Evolutionary conservation across 30 jellyfish, hydroid and myxozoan species (phyloP).

Genomic region (Rhopilema esculentum): DNA sequence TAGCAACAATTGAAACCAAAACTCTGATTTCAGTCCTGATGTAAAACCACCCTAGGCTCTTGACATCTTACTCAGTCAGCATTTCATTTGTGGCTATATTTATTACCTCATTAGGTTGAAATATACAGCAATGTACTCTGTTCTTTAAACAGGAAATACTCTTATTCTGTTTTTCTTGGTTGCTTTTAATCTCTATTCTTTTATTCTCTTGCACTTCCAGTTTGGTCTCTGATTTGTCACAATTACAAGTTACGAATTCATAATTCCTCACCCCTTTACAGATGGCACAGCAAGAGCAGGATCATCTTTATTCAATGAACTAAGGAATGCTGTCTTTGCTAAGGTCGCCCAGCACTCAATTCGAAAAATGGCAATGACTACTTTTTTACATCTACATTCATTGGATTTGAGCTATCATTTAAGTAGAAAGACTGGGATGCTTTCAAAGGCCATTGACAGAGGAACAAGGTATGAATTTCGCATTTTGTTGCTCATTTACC

Average conservation of each 20-base stretch:
- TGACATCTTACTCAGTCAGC: no score
- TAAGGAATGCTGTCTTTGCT: conserved; percentile 97
- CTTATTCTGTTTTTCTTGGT: no score
- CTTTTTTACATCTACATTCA: conserved; percentile 90
- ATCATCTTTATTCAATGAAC: conserved; percentile 88
- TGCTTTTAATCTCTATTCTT: not conserved
- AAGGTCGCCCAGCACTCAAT: conserved; percentile 95
- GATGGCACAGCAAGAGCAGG: conserved; percentile 99
- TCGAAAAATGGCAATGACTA: conserved; percentile 84
- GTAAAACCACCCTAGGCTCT: no score
- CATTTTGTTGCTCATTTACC: not conserved
- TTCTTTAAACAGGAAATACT: no score
- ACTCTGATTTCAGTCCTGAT: no score
- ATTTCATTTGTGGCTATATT: no score
- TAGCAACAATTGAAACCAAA: no score
- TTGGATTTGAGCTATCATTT: conserved; percentile 95
- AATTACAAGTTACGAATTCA: not conserved
- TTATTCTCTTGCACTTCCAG: not conserved
- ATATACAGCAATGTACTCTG: no score
- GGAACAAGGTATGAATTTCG: conserved; percentile 89
- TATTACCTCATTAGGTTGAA: no score
- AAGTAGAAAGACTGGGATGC: conserved; percentile 95
- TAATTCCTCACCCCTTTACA: conserved; percentile 18
- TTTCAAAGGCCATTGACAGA: conserved; percentile 97
- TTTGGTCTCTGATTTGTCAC: not conserved